Evolutionary conservation across 2,888 invertebrate genomes (phyloP).

Genomic region (Amblyjoppa proteus): DNA sequence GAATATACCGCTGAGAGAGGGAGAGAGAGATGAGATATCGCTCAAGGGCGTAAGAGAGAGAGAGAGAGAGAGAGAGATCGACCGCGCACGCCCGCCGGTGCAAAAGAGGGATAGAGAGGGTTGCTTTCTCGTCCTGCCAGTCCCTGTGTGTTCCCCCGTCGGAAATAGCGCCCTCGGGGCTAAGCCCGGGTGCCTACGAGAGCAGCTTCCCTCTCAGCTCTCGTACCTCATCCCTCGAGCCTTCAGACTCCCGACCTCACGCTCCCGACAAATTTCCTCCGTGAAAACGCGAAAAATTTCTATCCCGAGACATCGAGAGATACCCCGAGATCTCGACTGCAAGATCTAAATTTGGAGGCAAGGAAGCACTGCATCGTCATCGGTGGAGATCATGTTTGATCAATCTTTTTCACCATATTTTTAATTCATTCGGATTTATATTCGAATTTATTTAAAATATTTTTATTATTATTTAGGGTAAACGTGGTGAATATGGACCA

Average conservation of each 20-base stretch:
- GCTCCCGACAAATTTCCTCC: constrained; percentile 23
- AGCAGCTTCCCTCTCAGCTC: constrained; percentile 61
- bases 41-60: constrained; percentile 10
- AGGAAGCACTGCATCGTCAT: not conserved
- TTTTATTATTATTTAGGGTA: no score
- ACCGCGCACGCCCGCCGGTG: not conserved
- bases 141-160: constrained; percentile 77
- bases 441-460: not conserved
- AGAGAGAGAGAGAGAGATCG: not conserved
- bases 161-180: constrained; percentile 82
- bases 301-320: not conserved
- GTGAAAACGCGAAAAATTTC: not conserved
- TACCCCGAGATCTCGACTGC: not conserved
- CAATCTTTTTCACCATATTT: not conserved
- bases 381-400: not conserved
- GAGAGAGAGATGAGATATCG: constrained; percentile 27
- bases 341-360: not conserved
- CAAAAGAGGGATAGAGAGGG: constrained; percentile 51
- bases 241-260: not conserved
- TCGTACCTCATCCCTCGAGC: not conserved
- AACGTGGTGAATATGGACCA: no score
- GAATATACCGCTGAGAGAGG: constrained; percentile 78
- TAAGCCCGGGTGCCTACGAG: constrained; percentile 78
- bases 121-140: constrained; percentile 63
- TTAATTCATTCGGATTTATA: not conserved